Percentiles rank a stretch among this genome's conserved stretches.
phyloP scores from a whole-genome alignment of 2,888 invertebrate genomes.

The Diplazon laetatorius region DNA sequence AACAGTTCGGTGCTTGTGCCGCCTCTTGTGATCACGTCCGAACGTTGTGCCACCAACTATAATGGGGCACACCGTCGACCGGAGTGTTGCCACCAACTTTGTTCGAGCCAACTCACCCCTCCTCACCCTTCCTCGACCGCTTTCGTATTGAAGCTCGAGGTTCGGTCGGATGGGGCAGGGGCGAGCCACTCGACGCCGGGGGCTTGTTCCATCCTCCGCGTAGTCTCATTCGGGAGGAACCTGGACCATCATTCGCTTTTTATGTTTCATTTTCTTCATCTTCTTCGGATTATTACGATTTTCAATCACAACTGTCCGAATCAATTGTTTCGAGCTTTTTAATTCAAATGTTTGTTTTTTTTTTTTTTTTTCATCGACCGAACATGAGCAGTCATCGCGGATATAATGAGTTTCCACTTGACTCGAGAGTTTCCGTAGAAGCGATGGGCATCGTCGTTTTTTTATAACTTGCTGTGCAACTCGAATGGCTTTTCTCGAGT shows the following conservation, averaged over 20 bases:
- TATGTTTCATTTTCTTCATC: too few species aligned
- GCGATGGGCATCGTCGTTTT: background rate
- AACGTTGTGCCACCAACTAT: background rate
- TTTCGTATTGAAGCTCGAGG: constrained; percentile 21
- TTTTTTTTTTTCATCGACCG: background rate
- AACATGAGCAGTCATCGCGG: constrained; percentile 13
- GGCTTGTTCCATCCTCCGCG: too few species aligned
- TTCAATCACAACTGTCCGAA: background rate
- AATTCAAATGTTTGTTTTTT: too few species aligned
- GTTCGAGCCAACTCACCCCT: constrained; percentile 8
- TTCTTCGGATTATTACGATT: too few species aligned
- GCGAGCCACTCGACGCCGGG: too few species aligned
- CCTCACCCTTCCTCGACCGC: too few species aligned
- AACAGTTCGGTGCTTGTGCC: background rate
- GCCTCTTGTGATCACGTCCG: background rate
- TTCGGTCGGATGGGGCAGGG: too few species aligned
- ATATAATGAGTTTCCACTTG: constrained; percentile 1
- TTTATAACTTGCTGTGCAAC: background rate
- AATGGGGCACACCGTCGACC: background rate
- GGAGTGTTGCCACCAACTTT: constrained; percentile 2
- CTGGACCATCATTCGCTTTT: too few species aligned
- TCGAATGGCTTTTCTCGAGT: background rate
- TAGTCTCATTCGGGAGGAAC: too few species aligned
- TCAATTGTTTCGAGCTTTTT: too few species aligned
- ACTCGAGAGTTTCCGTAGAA: background rate